Conservation (phyloP, 2,113 vertebrate genomes). For the Cryptomyrus ogoouensis region DNA sequence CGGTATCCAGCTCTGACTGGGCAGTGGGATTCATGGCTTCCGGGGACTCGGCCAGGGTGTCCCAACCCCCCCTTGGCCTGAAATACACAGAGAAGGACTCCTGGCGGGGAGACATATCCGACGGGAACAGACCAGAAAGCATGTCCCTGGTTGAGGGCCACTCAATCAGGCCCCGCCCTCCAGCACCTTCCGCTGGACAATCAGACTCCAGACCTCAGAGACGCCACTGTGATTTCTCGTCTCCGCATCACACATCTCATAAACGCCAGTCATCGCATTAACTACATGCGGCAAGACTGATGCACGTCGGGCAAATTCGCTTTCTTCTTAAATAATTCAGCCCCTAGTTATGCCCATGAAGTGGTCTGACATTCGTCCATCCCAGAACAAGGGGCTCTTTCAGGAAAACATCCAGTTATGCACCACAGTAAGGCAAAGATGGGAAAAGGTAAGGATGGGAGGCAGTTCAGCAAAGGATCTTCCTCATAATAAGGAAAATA, state of each 20-base stretch:
- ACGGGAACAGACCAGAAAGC: neutral
- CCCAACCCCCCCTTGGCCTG: neutral
- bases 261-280: neutral
- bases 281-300: neutral
- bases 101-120: neutral
- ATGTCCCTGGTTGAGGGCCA: neutral
- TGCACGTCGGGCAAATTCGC: neutral
- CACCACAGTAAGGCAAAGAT: neutral
- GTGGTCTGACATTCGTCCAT: neutral
- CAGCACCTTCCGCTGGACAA: neutral
- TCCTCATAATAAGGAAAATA: neutral
- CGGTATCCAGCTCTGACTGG: neutral
- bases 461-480: neutral
- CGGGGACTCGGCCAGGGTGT: neutral
- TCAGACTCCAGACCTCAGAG: neutral
- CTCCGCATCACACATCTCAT: neutral
- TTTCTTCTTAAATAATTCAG: neutral
- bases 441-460: neutral
- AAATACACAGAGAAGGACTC: neutral
- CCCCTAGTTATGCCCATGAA: neutral
- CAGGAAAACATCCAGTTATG: neutral
- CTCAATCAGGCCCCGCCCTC: neutral
- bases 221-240: slow-evolving; percentile 15
- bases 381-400: neutral
- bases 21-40: neutral